Conservation (phyloP, 2,113 vertebrate species). For the Brachyistius frenatus region DNA sequence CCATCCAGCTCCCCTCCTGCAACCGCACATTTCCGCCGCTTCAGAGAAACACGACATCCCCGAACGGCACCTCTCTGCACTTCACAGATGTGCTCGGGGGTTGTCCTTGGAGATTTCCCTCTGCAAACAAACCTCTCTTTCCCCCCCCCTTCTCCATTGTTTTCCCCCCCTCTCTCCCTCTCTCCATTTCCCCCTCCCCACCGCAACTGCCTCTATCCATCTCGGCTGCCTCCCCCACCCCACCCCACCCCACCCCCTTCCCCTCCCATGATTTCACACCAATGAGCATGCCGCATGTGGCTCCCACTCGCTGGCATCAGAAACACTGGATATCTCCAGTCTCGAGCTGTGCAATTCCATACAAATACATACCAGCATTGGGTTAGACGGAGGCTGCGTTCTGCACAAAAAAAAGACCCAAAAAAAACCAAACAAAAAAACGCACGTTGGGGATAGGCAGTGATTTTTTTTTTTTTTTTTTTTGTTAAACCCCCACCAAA, state of each 20-base stretch:
- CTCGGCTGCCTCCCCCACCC: conserved; percentile 23
- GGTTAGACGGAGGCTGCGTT: conserved; percentile 44
- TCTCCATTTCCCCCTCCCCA: conserved; percentile 17
- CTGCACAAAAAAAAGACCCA: conserved; percentile 2
- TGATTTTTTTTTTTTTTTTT: background rate
- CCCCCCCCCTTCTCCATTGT: conserved; percentile 33
- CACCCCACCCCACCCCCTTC: background rate
- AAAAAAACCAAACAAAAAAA: conserved; percentile 16
- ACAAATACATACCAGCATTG: conserved; percentile 57
- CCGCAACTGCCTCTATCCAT: conserved; percentile 35
- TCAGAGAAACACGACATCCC: conserved; percentile 11
- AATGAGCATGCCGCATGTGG: conserved; percentile 74
- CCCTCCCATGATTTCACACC: conserved; percentile 74
- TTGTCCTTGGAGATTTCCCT: conserved; percentile 73
- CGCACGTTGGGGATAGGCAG: conserved; percentile 51
- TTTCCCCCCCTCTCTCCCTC: conserved; percentile 55
- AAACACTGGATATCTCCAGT: conserved; percentile 73
- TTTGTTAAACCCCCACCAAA: no score
- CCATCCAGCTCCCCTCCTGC: background rate
- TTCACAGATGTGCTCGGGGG: conserved; percentile 58
- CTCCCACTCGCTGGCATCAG: conserved; percentile 80
- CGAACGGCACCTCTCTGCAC: conserved; percentile 22
- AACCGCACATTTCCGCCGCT: conserved; percentile 4
- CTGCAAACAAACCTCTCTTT: conserved; percentile 60
- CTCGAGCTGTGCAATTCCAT: conserved; percentile 54